A percentile compares a stretch with the other conserved stretches of the same genome.
Evolutionary conservation across 2,888 invertebrate species (phyloP).

Genomic region (Dermolepida albohirtum): DNA sequence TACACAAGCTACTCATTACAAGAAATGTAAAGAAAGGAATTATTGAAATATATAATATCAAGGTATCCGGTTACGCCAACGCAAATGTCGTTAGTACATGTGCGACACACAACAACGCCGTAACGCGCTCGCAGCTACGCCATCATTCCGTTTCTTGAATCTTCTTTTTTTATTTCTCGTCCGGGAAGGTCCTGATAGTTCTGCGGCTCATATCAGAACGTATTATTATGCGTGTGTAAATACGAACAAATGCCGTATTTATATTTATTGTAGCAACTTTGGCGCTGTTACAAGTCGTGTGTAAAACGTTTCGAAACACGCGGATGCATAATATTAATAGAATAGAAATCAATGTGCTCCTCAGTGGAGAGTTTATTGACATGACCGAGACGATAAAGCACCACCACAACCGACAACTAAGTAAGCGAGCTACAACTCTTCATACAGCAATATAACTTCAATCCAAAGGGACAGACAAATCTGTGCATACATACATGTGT

Average conservation of each 20-base stretch:
- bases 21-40: slow-evolving; percentile 7
- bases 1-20: slow-evolving; percentile 13
- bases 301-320: slow-evolving; percentile 26
- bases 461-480: no score
- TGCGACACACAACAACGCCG: slow-evolving; percentile 6
- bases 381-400: slow-evolving; percentile 38
- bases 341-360: slow-evolving; percentile 38
- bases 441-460: no score
- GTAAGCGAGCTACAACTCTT: no score
- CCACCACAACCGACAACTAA: slow-evolving; percentile 1
- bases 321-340: slow-evolving; percentile 39
- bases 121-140: not conserved
- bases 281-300: slow-evolving; percentile 30
- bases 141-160: not conserved
- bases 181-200: not conserved
- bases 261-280: slow-evolving; percentile 17
- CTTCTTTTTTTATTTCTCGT: not conserved
- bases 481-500: slow-evolving; percentile 3
- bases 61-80: slow-evolving; percentile 28
- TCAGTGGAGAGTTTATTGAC: slow-evolving; percentile 35
- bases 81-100: slow-evolving; percentile 11
- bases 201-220: not conserved
- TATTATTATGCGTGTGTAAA: no score
- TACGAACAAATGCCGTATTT: slow-evolving; percentile 6
- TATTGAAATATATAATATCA: slow-evolving; percentile 27